Conservation (phyloP, 2,888 invertebrate species). For the Leucophora obtusa region DNA sequence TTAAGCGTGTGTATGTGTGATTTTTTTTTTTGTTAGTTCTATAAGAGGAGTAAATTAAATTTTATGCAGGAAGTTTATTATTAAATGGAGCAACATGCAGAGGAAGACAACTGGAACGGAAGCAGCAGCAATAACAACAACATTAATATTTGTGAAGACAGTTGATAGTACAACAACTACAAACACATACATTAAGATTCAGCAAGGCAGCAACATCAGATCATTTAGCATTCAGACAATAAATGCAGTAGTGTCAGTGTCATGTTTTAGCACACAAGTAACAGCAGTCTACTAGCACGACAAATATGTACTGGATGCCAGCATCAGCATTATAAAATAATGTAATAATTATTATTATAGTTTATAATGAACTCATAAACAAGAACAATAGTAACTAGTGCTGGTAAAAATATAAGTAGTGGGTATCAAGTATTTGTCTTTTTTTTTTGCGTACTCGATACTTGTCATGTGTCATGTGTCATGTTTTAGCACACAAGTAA, state of each 20-base stretch:
- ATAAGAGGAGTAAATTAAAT: slow-evolving; percentile 75
- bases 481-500: no score
- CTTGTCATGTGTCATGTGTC: no score
- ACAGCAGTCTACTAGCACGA: not conserved
- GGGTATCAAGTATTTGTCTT: no score
- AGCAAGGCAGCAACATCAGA: slow-evolving; percentile 2
- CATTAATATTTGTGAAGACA: slow-evolving; percentile 26
- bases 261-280: slow-evolving; percentile 2
- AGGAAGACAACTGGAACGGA: slow-evolving; percentile 40
- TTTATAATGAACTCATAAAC: slow-evolving; percentile 66
- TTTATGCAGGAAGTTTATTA: slow-evolving; percentile 75
- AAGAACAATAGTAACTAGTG: no score
- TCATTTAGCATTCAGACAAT: slow-evolving; percentile 38
- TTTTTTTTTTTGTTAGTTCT: slow-evolving; percentile 44
- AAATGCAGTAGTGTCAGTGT: slow-evolving; percentile 44
- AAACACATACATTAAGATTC: not conserved
- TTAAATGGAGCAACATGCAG: slow-evolving; percentile 72
- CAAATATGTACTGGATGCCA: not conserved
- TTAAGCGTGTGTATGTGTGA: not conserved
- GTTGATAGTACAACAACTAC: not conserved
- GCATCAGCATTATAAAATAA: slow-evolving; percentile 58
- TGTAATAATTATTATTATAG: slow-evolving; percentile 68
- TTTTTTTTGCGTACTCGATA: no score
- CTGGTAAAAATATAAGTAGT: no score
- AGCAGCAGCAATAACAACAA: slow-evolving; percentile 31